Evolutionary conservation across 2,888 invertebrate genomes (phyloP), one percentile per base, ranked within the genome.

Genomic region (Coelinius sp.): DNA sequence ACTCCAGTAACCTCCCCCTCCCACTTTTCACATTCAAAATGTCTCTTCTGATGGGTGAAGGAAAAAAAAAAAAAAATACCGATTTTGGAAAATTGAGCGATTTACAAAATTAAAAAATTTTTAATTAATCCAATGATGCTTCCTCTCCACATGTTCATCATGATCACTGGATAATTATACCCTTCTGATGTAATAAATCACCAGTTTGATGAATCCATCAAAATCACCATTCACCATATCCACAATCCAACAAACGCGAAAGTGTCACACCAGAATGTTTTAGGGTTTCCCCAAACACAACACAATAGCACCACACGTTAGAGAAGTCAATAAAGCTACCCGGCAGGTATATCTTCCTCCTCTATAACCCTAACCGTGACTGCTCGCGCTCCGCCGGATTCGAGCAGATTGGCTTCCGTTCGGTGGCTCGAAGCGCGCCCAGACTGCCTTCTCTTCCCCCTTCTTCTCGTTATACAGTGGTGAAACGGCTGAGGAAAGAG

Each of bases 331-430:
- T 70, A 70, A 65, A 27, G 41, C 65, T n/a, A n/a, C n/a, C 17
- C 17, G 12, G n/a, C 14, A 59, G 35, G 59, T 59, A 59, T 59
- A 35, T 59, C 31, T 59, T 35, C 35, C 59, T 59, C 8, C 35
- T 35, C 35, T 59, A 56, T 56, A 59, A 31, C 59, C 70, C 74
- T 75, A 75, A 74, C 77, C 74, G 75, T 75, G 77, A 76, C 86
- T 85, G 86, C 84, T 85, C 85, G 85, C 86, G 83, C 85, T 85
- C 83, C 84, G 85, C 85, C 86, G 85, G 86, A 85, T 86, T 85
- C 85, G 83, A 86, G 84, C 86, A 84, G 85, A 86, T 86, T 86
- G 86, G 83, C 86, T 85, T 85, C 86, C 86, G 84, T 83, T 85
- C 82, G 81, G 82, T 81, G 81, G 81, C 81, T 85, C 84, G 83